A percentile compares a stretch with the other conserved stretches of the same genome.
Conservation (phyloP, 2,888 invertebrate genomes). For the Slavum lentiscoides region DNA sequence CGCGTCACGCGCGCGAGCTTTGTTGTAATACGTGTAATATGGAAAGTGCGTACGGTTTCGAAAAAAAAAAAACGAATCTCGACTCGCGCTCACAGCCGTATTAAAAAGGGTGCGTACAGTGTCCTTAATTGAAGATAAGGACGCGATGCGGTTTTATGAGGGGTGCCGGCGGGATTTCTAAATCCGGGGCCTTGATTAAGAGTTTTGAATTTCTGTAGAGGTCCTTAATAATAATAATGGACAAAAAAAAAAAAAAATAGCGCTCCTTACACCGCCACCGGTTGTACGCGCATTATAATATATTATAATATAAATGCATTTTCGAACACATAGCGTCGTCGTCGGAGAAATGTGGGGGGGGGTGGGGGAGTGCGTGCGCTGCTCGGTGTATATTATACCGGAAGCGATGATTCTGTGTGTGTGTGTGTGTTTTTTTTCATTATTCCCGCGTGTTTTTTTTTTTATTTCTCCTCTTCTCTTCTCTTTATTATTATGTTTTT, state of each 20-base stretch:
- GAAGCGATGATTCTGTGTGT: constrained; percentile 47
- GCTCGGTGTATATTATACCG: constrained; percentile 1
- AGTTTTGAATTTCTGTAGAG: constrained; percentile 25
- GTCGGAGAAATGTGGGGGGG: neutral
- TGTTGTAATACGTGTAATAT: no score
- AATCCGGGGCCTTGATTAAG: neutral
- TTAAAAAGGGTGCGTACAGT: no score
- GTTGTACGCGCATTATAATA: neutral
- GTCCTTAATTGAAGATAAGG: no score
- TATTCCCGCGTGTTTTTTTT: neutral
- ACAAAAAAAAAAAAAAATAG: neutral
- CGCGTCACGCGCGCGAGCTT: no score
- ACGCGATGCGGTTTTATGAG: no score
- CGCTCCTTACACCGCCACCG: neutral
- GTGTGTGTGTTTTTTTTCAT: constrained; percentile 25
- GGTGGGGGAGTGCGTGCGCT: neutral
- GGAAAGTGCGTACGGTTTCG: no score
- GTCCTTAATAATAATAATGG: no score
- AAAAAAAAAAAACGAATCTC: no score
- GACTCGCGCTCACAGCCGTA: no score
- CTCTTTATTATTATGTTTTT: neutral
- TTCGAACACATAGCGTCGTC: constrained; percentile 5
- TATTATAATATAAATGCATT: constrained; percentile 21
- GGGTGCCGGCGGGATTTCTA: no score
- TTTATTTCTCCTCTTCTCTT: no score